These are phyloP conservation scores for Solenopsis invicta DNA, from an alignment of 1,140 invertebrate genomes.

Conservation along the genomic window DNA sequence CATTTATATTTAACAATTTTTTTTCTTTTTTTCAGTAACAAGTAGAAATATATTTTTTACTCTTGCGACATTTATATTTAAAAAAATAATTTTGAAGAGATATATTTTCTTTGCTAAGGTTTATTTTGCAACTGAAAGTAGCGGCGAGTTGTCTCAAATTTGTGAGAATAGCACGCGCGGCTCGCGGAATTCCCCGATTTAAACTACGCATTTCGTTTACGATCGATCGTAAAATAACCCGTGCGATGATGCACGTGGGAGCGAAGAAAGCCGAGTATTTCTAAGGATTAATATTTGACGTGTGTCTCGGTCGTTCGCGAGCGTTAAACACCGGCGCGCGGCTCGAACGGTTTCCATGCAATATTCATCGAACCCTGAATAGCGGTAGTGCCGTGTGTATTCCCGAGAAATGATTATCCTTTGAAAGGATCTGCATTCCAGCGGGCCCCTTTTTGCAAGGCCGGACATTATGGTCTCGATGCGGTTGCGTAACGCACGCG, in stretches of 20 bases:
- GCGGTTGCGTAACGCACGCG: conserved; percentile 60
- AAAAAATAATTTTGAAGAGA: neutral
- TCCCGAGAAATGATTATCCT: conserved; percentile 69
- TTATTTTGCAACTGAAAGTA: neutral
- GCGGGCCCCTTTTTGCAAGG: conserved; percentile 64
- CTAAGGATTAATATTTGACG: conserved; percentile 53
- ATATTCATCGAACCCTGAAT: conserved; percentile 64
- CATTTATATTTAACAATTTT: neutral
- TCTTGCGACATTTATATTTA: too few relatives aligned
- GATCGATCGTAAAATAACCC: conserved; percentile 21
- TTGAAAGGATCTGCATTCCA: conserved; percentile 71
- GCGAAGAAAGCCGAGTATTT: conserved; percentile 35
- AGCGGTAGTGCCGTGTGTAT: conserved; percentile 63
- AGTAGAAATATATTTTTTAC: too few relatives aligned
- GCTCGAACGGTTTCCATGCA: conserved; percentile 58
- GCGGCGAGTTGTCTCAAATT: neutral
- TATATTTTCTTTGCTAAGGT: neutral
- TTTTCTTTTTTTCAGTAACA: too few relatives aligned
- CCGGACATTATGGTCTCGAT: conserved; percentile 54
- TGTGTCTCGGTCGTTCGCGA: conserved; percentile 18
- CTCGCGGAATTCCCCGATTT: neutral
- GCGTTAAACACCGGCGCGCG: conserved; percentile 33
- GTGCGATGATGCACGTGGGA: conserved; percentile 10
- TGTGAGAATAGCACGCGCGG: neutral
- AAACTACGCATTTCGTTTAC: neutral